Base-by-base conservation (phyloP, 2,113 vertebrate species). In the Catharus minimus region DNA sequence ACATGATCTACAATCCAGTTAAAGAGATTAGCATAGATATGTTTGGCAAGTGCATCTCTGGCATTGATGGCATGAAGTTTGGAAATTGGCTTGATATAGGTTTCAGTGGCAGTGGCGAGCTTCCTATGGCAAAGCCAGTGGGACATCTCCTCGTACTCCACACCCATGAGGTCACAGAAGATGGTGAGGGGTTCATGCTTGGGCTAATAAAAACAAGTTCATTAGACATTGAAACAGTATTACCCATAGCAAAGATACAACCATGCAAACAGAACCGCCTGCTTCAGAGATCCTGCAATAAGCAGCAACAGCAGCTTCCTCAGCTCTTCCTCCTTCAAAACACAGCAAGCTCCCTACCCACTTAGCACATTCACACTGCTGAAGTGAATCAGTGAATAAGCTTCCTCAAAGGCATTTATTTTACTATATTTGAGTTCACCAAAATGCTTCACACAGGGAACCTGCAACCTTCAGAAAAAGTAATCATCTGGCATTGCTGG, bases 71-170 rank as follows among this genome's bases (percentile, higher is more conserved):
- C 99, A 93, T 99, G 99, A 55, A 99, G 94, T 65, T 98, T 98
- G 86, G 99, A 98, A 75, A 99, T 97, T 47, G 99, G 97, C 84
- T 99, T 99, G 97, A 99, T 98, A 77, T 99, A 99, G 2, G 99
- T 99, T 97, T 99, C 99, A 0, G 98, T 97, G 73, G 99, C 98
- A 9, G 99, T 99, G 85, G 98, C 98, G 13, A 99, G 98, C 96
- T 99, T 99, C 94, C 98, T 98, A 75, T 99, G 99, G 96, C 99
- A 99, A 56, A 99, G 98, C 99, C 99, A 99, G 88, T 99, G 99
- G 72, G 98, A 93, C 99, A 99, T 99, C 95, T 99, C 99, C 85
- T 99, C 98, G 57, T 99, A 99, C 60, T 98, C 97, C 95, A 99
- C 98, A 1, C 99, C 98, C 97, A 99, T 98, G 75, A 99, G 98